These are phyloP conservation scores for Ariolimax columbianus DNA, from an alignment of 2,888 invertebrate genomes.

Conservation along the genomic window DNA sequence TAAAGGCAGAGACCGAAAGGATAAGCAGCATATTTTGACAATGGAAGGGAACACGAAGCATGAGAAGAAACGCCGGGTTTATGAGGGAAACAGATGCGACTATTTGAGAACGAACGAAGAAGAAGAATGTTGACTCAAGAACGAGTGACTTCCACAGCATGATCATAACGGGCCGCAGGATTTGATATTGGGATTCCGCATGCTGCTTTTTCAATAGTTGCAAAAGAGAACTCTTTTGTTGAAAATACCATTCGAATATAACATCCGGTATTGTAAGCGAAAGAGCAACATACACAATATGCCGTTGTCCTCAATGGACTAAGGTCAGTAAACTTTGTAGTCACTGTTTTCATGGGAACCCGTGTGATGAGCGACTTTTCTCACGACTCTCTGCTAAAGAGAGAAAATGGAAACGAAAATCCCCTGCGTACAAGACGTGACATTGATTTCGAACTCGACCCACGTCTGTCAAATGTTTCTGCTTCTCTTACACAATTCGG, in stretches of 20 bases:
- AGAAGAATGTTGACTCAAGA: too few relatives aligned
- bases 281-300: background rate
- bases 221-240: slow-evolving; percentile 1
- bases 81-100: too few relatives aligned
- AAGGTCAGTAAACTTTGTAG: background rate
- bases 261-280: background rate
- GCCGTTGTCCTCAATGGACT: background rate
- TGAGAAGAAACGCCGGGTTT: too few relatives aligned
- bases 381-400: slow-evolving; percentile 16
- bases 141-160: too few relatives aligned
- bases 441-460: slow-evolving; percentile 29
- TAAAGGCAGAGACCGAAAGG: too few relatives aligned
- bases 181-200: too few relatives aligned
- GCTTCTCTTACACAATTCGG: background rate
- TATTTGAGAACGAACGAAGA: too few relatives aligned
- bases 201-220: too few relatives aligned
- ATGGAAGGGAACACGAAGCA: too few relatives aligned
- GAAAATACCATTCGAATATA: background rate
- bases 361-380: slow-evolving; percentile 57
- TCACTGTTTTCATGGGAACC: slow-evolving; percentile 51
- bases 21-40: too few relatives aligned
- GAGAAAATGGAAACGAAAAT: slow-evolving; percentile 24
- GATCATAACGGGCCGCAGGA: too few relatives aligned
- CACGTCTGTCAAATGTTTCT: background rate
- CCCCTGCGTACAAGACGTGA: slow-evolving; percentile 12